Percentiles rank a stretch among this genome's conserved stretches.
Conservation (phyloP, 2,797 vertebrate genomes). For the Acestrorhynchus altus region DNA sequence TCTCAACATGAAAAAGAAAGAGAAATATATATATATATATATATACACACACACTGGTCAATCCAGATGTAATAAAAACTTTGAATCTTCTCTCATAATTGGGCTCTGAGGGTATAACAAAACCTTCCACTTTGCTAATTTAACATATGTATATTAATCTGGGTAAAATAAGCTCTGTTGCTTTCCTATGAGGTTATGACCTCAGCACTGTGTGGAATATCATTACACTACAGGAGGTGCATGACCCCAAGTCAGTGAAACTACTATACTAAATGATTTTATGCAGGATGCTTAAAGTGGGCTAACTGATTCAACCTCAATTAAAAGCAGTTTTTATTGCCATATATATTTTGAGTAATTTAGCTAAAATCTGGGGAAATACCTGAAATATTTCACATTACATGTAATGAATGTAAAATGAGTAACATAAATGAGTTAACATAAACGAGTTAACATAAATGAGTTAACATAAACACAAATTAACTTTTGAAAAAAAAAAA, state of each 20-base stretch:
- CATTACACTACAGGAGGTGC: not conserved
- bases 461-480: too few relatives aligned
- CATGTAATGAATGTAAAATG: too few relatives aligned
- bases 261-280: not conserved
- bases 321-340: not conserved
- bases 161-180: not conserved
- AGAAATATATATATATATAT: too few relatives aligned
- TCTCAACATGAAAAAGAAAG: too few relatives aligned
- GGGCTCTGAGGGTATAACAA: not conserved
- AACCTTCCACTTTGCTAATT: not conserved
- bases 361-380: not conserved
- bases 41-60: too few relatives aligned
- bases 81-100: not conserved
- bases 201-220: not conserved
- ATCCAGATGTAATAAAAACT: not conserved
- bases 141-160: not conserved
- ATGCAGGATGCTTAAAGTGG: not conserved
- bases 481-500: too few relatives aligned
- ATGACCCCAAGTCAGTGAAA: not conserved
- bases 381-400: too few relatives aligned
- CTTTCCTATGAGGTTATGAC: not conserved
- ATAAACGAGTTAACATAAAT: too few relatives aligned
- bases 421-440: too few relatives aligned
- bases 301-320: not conserved
- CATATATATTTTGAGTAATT: not conserved